phyloP scores from a whole-genome alignment of 2,113 vertebrate species.

The Canis aureus region DNA sequence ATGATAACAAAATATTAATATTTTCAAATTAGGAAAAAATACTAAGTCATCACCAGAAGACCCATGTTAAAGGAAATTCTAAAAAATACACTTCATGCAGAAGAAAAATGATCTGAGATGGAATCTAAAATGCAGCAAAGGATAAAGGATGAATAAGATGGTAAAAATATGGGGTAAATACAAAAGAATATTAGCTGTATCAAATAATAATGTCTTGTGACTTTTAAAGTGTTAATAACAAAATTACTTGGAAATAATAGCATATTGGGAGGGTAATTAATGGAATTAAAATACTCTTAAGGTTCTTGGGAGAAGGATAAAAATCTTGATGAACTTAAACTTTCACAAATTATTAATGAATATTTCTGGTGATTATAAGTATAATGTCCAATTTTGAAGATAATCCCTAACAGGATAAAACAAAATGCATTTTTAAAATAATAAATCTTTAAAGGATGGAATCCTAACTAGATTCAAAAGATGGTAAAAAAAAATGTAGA shows the following conservation, averaged over 20 bases:
- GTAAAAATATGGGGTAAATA: neutral
- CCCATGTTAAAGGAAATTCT: constrained; percentile 17
- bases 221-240: constrained; percentile 10
- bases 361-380: neutral
- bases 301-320: neutral
- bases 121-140: neutral
- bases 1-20: neutral
- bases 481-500: neutral
- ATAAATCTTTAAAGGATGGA: neutral
- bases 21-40: neutral
- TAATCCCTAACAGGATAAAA: neutral
- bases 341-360: neutral
- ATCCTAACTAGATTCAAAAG: neutral
- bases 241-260: neutral
- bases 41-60: neutral
- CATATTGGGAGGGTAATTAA: neutral
- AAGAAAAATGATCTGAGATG: neutral
- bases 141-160: neutral
- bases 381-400: neutral
- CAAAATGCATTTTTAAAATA: neutral
- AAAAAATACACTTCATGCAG: neutral
- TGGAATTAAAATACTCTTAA: neutral
- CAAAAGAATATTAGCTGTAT: neutral
- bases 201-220: neutral
- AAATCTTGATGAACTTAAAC: neutral